Base-by-base conservation (phyloP, 2,113 vertebrate species). In the Accipiter cooperii region DNA sequence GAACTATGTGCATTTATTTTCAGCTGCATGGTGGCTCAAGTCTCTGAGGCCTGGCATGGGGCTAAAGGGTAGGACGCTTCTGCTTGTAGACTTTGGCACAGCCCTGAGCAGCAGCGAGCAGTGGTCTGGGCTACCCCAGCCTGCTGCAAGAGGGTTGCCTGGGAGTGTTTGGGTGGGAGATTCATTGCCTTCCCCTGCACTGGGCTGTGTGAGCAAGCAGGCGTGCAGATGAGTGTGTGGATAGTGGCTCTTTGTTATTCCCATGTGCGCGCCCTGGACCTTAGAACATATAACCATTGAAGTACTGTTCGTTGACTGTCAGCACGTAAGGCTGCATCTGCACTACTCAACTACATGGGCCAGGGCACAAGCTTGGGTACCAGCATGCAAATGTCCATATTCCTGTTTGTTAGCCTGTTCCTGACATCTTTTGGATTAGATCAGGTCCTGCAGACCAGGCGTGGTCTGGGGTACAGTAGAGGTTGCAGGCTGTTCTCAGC, bases 331-430 rank as follows among this genome's bases (percentile, higher is more conserved):
- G n/a, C n/a, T 17, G 34, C 10, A 4, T 34, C 58, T 42, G n/a
- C 25, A 3, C n/a, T 47, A 9, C 25, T 44, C 19, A 20, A 0
- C 20, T 19, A 10, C 14, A 2, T 0, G 6, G 31, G 31, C 20
- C 4, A 1, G n/a, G 68, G 31, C 26, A 12, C 25, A 42, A 60
- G 18, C 47, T 17, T 34, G 22, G 34, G 47, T 49, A 24, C 28
- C 40, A 49, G 77, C 31, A 5, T 15, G 20, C 42, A n/a, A 24
- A 22, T 7, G 12, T 34, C 34, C 1, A 0, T 38, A 8, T 46
- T 38, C 10, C 40, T 71, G 33, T 46, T 22, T 18, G 14, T 46
- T 28, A 54, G 55, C 38, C 57, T 38, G n/a, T 40, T 64, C 40
- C 57, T 55, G 34, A 16, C 11, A 3, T 42, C 13, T 17, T 57